Conservation (phyloP, 2,888 invertebrate genomes). For the Drosophila paucipuncta region DNA sequence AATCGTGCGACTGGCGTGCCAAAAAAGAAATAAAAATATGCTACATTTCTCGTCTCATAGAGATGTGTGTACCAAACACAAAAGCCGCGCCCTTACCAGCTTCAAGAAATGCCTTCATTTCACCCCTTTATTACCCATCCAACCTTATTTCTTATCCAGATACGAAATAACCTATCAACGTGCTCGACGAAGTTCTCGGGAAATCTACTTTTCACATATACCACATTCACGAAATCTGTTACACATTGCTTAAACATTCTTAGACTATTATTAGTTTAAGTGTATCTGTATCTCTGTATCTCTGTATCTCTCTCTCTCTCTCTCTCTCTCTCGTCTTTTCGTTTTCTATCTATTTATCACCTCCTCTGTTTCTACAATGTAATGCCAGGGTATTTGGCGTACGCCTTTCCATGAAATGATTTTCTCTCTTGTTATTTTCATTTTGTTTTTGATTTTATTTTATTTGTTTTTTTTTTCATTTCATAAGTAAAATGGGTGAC, state of each 20-base stretch:
- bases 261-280: neutral
- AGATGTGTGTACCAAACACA: neutral
- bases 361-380: neutral
- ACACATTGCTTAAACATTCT: neutral
- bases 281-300: neutral
- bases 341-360: neutral
- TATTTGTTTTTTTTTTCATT: conserved; percentile 48
- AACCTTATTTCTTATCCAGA: conserved; percentile 13
- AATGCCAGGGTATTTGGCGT: conserved; percentile 26
- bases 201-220: neutral
- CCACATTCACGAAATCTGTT: neutral
- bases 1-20: conserved; percentile 70
- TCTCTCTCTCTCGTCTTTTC: neutral
- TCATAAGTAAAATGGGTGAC: conserved; percentile 66
- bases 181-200: neutral
- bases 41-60: conserved; percentile 48
- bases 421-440: conserved; percentile 22
- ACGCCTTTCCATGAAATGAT: neutral
- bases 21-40: conserved; percentile 55
- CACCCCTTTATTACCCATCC: conserved; percentile 2
- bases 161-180: conserved; percentile 19
- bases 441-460: conserved; percentile 32
- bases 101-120: neutral
- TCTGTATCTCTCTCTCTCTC: neutral
- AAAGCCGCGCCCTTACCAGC: neutral